Evolutionary conservation across 1,140 invertebrate genomes (phyloP).

Genomic region (Stegodyphus dumicola): DNA sequence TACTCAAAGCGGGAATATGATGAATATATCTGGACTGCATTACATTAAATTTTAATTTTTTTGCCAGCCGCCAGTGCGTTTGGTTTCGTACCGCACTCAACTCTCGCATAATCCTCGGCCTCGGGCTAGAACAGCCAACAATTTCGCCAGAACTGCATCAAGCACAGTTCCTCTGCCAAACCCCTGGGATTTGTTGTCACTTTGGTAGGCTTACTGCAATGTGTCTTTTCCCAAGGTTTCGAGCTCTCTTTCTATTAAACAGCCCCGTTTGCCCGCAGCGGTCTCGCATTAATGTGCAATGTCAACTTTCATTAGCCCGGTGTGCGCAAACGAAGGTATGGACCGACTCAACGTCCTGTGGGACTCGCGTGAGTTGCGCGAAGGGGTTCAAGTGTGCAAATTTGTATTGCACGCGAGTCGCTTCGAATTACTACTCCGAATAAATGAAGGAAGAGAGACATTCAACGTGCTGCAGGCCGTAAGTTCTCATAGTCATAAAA

Average conservation of each 20-base stretch:
- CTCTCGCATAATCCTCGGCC: constrained; percentile 4
- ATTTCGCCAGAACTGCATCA: constrained; percentile 32
- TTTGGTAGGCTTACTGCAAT: not conserved
- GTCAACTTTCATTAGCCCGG: constrained; percentile 55
- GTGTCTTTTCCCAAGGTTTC: constrained; percentile 11
- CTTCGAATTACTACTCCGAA: too few relatives aligned
- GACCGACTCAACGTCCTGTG: too few relatives aligned
- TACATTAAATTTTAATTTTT: not conserved
- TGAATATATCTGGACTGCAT: not conserved
- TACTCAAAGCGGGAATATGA: not conserved
- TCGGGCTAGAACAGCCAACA: constrained; percentile 13
- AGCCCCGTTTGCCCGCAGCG: constrained; percentile 39
- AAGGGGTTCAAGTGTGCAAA: too few relatives aligned
- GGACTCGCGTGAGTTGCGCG: too few relatives aligned
- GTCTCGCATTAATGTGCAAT: constrained; percentile 46
- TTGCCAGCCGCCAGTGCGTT: not conserved
- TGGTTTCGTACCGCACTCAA: not conserved
- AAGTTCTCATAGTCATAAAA: too few relatives aligned
- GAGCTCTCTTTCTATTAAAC: constrained; percentile 46
- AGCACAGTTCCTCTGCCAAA: not conserved
- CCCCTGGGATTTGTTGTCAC: constrained; percentile 21
- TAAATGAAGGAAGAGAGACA: too few relatives aligned
- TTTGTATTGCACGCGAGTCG: too few relatives aligned
- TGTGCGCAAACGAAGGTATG: too few relatives aligned
- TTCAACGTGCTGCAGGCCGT: too few relatives aligned